Evolutionary conservation across 2,113 vertebrate genomes (phyloP).

Genomic region (Nesogale talazaci): DNA sequence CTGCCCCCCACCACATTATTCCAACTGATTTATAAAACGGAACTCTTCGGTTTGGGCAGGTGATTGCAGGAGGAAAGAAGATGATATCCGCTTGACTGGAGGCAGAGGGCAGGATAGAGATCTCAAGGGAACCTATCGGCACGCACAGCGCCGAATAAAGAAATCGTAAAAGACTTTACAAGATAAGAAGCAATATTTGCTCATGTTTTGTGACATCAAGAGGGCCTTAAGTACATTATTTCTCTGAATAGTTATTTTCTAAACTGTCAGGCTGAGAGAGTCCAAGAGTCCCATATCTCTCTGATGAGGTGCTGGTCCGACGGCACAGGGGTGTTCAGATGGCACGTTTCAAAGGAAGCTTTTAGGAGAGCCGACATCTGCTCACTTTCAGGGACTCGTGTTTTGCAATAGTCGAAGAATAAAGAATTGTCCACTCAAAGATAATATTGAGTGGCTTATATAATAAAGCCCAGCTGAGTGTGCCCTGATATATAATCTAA

Average conservation of each 20-base stretch:
- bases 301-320: slow-evolving; percentile 41
- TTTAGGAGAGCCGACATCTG: slow-evolving; percentile 80
- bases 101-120: neutral
- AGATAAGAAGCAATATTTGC: neutral
- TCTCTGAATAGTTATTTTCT: neutral
- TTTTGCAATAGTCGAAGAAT: slow-evolving; percentile 84
- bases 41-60: neutral
- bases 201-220: slow-evolving; percentile 50
- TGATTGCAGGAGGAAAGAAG: slow-evolving; percentile 15
- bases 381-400: slow-evolving; percentile 82
- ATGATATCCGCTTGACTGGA: neutral
- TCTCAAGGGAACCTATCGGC: neutral
- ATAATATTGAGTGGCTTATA: slow-evolving; percentile 83
- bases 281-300: neutral
- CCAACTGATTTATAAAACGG: slow-evolving; percentile 33
- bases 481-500: slow-evolving; percentile 84
- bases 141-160: neutral
- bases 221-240: neutral
- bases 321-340: slow-evolving; percentile 45
- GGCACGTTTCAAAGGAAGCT: slow-evolving; percentile 62
- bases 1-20: neutral
- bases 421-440: slow-evolving; percentile 86
- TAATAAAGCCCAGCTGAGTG: slow-evolving; percentile 85
- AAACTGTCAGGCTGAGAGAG: slow-evolving; percentile 22
- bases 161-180: slow-evolving; percentile 42